Conservation (phyloP, 2,888 invertebrate species). For the Sphaeridia pumilis region DNA sequence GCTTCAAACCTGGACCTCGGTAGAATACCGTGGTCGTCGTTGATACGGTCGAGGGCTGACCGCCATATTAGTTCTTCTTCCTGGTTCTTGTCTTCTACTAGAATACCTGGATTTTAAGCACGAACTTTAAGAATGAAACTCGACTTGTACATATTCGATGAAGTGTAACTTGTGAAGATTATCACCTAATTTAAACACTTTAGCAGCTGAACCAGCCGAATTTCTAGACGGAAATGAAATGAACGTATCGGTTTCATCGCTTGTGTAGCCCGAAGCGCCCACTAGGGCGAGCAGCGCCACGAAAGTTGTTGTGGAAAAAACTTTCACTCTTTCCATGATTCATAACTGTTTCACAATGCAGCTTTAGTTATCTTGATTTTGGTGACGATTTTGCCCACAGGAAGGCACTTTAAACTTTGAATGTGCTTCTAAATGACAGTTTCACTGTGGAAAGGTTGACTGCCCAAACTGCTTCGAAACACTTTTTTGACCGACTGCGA, state of each 20-base stretch:
- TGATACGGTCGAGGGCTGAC: slow-evolving; percentile 83
- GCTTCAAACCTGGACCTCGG: slow-evolving; percentile 76
- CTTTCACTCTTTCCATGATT: neutral
- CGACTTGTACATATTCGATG: neutral
- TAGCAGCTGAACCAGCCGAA: neutral
- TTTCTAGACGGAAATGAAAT: neutral
- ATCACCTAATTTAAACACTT: neutral
- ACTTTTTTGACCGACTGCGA: too few species aligned
- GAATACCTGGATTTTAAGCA: slow-evolving; percentile 52
- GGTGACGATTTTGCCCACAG: too few species aligned
- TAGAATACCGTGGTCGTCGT: slow-evolving; percentile 66
- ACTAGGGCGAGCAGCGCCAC: too few species aligned
- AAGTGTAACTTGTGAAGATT: too few species aligned
- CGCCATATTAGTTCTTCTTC: slow-evolving; percentile 83
- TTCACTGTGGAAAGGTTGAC: too few species aligned
- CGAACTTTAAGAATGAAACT: neutral
- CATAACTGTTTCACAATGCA: too few species aligned
- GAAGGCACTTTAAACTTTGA: too few species aligned
- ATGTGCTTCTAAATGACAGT: too few species aligned
- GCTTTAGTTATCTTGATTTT: too few species aligned
- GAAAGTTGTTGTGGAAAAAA: too few species aligned
- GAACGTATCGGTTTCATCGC: neutral
- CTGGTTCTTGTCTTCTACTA: slow-evolving; percentile 76
- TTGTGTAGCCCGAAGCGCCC: neutral
- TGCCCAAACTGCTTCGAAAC: too few species aligned